Evolutionary conservation across 2,797 vertebrate genomes (phyloP), one percentile per base, ranked within the genome.

Genomic region (Meda fulgida): DNA sequence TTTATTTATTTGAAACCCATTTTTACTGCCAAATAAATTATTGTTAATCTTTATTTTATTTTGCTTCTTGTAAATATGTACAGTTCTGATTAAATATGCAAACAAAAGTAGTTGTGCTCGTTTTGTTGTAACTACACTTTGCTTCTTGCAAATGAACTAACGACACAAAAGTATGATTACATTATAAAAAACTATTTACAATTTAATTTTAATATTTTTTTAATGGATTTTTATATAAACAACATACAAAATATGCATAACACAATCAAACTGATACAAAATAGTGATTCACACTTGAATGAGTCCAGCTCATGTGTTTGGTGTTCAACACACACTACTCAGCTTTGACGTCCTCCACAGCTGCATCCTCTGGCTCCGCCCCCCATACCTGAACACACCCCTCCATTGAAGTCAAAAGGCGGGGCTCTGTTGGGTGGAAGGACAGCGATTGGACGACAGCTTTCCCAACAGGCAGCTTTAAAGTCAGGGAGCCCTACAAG

Each of bases 371-470:
- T 1, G 92, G 88, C 48, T 96, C 95, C 16, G 91, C 93, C 5
- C 94, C 93, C 97, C 97, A 99, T 75, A 97, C 93, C 80, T 97
- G 96, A 75, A 98, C 86, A 1, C 86, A 90, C 38, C 97, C 96
- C 87, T 96, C 96, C 34, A 93, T 94, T 84, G 97, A 94, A 0
- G 96, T 96, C 36, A 98, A 94, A 80, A 98, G 95, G 84, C 92
- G 89, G 80, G 97, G 90, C 89, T 97, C 95, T 0, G 91, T 89
- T 0, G 97, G 98, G 87, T 98, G 98, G 92, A 96, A 98, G 76
- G 96, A 93, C 87, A 99, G 81, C 0, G 97, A 98, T 89, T 98
- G 97, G 36, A 99, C 96, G 0, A 97, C 96, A 0, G 94, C 90
- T 1, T 92, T 94, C 7, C 97, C 96, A 79, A 99, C 96, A 0